phyloP scores from a whole-genome alignment of 2,888 invertebrate species.

The Dyspetes luteomarginatus region DNA sequence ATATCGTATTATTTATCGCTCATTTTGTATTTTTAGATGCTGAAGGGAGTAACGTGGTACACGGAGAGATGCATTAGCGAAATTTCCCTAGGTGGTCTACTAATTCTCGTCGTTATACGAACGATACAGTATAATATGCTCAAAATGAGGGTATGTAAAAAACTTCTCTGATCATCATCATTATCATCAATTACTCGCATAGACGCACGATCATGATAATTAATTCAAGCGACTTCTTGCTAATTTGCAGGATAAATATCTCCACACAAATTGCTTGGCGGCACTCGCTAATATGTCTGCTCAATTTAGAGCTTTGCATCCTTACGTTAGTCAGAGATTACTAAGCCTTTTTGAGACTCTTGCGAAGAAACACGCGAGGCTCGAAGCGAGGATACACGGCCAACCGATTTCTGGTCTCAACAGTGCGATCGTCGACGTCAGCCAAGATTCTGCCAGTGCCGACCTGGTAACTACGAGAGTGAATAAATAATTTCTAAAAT shows the following conservation, averaged over 20 bases:
- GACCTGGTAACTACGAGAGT: conserved; percentile 75
- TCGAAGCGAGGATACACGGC: conserved; percentile 84
- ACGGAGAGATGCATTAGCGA: conserved; percentile 95
- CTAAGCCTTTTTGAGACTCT: conserved; percentile 96
- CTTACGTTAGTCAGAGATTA: conserved; percentile 97
- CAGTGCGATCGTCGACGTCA: conserved; percentile 45
- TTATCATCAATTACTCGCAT: no score
- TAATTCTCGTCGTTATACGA: conserved; percentile 96
- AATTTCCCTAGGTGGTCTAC: conserved; percentile 96
- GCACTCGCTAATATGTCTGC: conserved; percentile 99
- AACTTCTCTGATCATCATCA: no score
- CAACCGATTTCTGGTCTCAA: conserved; percentile 67
- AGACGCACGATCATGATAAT: conserved; percentile 1
- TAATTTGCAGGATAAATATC: conserved; percentile 91
- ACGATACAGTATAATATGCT: conserved; percentile 99
- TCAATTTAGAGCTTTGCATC: conserved; percentile 95
- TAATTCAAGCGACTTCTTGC: conserved; percentile 14
- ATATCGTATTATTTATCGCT: not conserved
- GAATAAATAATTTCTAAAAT: not conserved
- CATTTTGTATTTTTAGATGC: conserved; percentile 86
- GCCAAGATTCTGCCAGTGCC: conserved; percentile 67
- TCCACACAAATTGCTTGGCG: conserved; percentile 99
- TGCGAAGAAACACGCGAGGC: conserved; percentile 92
- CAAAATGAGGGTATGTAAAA: conserved; percentile 89
- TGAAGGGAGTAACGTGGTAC: conserved; percentile 97